Evolutionary conservation across 2,797 vertebrate genomes (phyloP).

Genomic region (Borostomias antarcticus): DNA sequence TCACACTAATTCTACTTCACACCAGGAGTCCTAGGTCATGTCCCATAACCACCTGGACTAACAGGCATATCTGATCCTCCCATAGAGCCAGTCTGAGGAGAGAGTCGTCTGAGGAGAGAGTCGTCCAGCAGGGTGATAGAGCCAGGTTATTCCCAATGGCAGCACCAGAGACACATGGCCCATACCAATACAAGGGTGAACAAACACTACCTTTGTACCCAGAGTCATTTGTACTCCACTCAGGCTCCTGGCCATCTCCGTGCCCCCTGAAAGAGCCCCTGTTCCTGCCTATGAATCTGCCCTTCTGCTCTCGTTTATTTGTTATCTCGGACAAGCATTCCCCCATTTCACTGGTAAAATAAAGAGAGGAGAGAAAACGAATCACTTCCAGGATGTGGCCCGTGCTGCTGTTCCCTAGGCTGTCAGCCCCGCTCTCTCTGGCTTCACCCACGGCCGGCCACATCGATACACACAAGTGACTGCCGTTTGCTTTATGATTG

Average conservation of each 20-base stretch:
- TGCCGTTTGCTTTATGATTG: conserved; percentile 80
- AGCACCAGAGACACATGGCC: conserved; percentile 55
- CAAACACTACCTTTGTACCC: conserved; percentile 77
- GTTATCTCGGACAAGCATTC: conserved; percentile 72
- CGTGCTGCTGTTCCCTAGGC: conserved; percentile 75
- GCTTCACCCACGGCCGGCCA: conserved; percentile 69
- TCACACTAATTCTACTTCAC: conserved; percentile 24
- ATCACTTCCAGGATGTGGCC: conserved; percentile 73
- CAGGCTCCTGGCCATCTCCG: conserved; percentile 56
- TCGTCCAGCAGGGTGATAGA: conserved; percentile 43
- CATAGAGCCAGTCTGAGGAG: background rate
- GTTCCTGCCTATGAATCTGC: conserved; percentile 60
- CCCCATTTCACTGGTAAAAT: conserved; percentile 71
- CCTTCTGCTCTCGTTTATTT: conserved; percentile 63
- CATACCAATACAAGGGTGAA: conserved; percentile 69
- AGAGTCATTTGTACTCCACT: conserved; percentile 69
- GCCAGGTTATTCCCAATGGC: conserved; percentile 54
- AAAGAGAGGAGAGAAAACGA: conserved; percentile 67
- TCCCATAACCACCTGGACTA: conserved; percentile 22
- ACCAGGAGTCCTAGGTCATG: conserved; percentile 38
- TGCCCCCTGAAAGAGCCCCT: conserved; percentile 61
- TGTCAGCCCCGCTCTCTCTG: conserved; percentile 74
- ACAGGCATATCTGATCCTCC: background rate
- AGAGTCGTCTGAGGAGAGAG: background rate
- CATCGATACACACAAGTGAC: conserved; percentile 80